Evolutionary conservation across 2,113 vertebrate genomes (phyloP).

Genomic region (Herpailurus yagouaroundi): DNA sequence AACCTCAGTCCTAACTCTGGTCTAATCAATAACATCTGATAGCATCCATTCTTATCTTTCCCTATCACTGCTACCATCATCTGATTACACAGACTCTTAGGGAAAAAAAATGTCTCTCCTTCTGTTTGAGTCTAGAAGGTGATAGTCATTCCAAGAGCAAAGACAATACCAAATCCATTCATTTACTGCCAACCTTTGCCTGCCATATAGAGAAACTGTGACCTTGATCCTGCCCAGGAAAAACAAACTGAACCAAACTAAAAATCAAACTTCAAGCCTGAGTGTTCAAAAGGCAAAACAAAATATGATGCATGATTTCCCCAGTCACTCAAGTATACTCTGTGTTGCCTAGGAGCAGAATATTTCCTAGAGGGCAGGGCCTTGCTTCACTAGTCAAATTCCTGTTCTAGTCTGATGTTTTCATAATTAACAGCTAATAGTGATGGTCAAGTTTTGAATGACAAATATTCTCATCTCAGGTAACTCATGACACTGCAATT

Average conservation of each 20-base stretch:
- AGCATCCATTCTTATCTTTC: background rate
- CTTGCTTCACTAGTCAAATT: background rate
- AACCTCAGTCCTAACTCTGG: background rate
- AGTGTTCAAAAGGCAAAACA: background rate
- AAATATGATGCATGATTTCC: background rate
- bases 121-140: background rate
- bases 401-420: background rate
- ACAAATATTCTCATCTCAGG: background rate
- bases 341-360: background rate
- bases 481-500: background rate
- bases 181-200: background rate
- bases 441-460: background rate
- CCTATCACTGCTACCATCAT: background rate
- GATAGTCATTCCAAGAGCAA: background rate
- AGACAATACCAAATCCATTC: background rate
- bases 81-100: background rate
- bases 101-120: background rate
- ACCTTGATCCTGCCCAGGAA: background rate
- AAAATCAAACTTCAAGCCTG: constrained; percentile 12
- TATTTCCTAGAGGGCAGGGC: background rate
- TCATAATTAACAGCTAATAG: background rate
- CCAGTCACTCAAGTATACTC: background rate
- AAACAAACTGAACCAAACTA: background rate
- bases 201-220: background rate
- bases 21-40: background rate